These are phyloP conservation scores for Gallirallus australis DNA, from an alignment of 2,797 vertebrate species.

Conservation along the genomic window DNA sequence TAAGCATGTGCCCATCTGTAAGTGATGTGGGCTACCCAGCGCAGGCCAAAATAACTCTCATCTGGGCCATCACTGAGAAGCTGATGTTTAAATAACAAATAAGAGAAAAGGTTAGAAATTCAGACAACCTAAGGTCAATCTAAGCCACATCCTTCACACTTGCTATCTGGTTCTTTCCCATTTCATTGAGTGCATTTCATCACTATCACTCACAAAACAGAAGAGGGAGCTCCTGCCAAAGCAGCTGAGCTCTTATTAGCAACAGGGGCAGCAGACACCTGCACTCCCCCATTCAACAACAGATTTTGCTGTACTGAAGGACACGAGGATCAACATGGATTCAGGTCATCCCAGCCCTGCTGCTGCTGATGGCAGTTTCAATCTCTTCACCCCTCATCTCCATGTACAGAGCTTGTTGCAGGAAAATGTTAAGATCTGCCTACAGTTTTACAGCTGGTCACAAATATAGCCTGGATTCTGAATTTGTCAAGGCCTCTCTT, in stretches of 20 bases:
- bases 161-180: background rate
- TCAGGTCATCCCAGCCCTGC: background rate
- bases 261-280: background rate
- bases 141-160: background rate
- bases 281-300: background rate
- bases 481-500: background rate
- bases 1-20: background rate
- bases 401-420: background rate
- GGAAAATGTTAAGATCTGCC: background rate
- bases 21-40: background rate
- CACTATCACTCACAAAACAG: background rate
- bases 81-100: background rate
- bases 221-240: background rate
- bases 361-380: background rate
- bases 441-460: background rate
- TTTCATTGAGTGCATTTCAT: background rate
- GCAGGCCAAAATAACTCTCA: background rate
- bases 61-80: background rate
- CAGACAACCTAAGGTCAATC: background rate
- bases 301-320: background rate
- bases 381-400: background rate
- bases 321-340: background rate
- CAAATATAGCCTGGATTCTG: background rate
- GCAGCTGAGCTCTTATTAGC: background rate
- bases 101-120: background rate